Evolutionary conservation across 2,113 vertebrate species (phyloP), one percentile per base, ranked within the genome.

Genomic region (Xenus cinereus): DNA sequence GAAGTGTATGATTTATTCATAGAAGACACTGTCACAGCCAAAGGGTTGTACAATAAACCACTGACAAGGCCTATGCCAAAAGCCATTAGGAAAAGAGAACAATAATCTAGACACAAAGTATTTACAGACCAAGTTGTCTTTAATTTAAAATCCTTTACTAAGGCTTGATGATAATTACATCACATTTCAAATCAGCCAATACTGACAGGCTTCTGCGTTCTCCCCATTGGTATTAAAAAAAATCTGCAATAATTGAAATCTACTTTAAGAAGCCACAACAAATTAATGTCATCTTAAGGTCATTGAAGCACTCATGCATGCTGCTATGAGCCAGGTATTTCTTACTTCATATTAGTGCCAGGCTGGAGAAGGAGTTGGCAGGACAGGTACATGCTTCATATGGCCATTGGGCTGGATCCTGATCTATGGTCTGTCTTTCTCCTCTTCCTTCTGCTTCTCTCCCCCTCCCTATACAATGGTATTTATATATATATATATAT

Each of bases 1-100:
- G 80, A 60, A 95, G 94, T 94, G 84, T 95, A 68, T 96, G 96
- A 98, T 98, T 97, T 98, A 98, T 98, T 98, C 97, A 97, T 87
- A 60, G 97, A 89, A 60, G 87, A 73, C 66, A 24, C 91, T 89
- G 94, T 96, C 93, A 46, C 93, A 75, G 92, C 80, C 74, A 28
- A 88, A 82, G 90, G 72, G 75, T 63, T 95, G 68, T 84, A 89
- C 78, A 93, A 93, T 87, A 95, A 96, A 93, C 77, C 78, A 88
- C 75, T 75, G 84, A 97, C 94, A 96, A 95, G 78, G 68, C 82
- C 90, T 67, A 30, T 97, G 95, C 95, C 92, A 97, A 93, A 95
- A 96, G 37, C 89, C 93, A 95, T 97, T 97, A 97, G 96, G 87
- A 57, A 56, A 64, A 89, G 53, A 73, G 81, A 96, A 92, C 93